A percentile compares a stretch with the other conserved stretches of the same genome.
phyloP scores from a whole-genome alignment of 92 coral and sea anemone species.

The Phenganax subtilis region DNA sequence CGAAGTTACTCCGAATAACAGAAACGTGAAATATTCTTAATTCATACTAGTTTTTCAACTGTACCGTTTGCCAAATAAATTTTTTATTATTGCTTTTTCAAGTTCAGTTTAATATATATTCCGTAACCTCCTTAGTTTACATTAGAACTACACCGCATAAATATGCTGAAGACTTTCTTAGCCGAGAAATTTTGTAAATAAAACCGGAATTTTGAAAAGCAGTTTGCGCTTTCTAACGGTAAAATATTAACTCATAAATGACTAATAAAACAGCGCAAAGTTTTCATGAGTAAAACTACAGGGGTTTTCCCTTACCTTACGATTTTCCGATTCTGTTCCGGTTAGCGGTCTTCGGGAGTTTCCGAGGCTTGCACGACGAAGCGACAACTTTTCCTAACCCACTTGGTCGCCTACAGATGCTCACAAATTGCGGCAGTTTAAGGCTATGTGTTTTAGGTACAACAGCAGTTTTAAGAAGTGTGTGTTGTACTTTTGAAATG shows the following conservation, averaged over 20 bases:
- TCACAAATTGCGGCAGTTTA: no score
- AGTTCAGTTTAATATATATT: neutral
- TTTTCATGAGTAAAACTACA: neutral
- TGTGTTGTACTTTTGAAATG: no score
- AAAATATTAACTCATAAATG: no score
- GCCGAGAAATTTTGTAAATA: no score
- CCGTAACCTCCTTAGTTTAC: neutral
- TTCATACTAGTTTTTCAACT: neutral
- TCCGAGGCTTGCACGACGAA: constrained; percentile 30
- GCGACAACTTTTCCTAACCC: no score
- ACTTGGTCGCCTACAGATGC: no score
- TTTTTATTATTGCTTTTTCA: neutral
- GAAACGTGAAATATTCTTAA: neutral
- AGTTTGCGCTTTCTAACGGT: no score
- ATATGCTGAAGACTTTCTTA: no score
- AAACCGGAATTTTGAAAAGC: no score
- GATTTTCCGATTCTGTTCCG: neutral
- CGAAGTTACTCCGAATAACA: neutral
- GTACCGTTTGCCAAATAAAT: neutral
- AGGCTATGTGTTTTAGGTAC: no score
- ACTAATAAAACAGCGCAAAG: neutral
- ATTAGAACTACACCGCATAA: neutral
- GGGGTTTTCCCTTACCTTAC: constrained; percentile 42
- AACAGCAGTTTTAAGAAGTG: no score
- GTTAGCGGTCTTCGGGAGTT: constrained; percentile 18